Evolutionary conservation across 1,140 invertebrate genomes (phyloP), one percentile per base, ranked within the genome.

Genomic region (Pseudoatta argentina): DNA sequence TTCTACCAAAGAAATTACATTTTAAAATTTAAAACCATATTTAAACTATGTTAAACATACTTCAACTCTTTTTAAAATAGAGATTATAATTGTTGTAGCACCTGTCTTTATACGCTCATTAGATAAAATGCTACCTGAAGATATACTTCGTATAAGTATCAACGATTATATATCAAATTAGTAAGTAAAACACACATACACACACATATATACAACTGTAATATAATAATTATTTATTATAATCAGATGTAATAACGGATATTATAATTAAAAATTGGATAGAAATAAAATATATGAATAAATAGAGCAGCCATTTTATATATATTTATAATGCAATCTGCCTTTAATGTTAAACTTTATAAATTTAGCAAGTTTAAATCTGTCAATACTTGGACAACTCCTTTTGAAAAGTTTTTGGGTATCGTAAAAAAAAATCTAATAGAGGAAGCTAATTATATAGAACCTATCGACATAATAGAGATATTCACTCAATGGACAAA

Each of bases 401-500:
- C 34, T 24, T 2, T 21, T 10, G 34, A 44, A 24, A 6, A 34
- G 8, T 63, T n/a, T 24, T 27, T 44, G 1, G 12, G 14, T 51
- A 3, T 8, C 71, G 2, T 44, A 44, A 16, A 30, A 8, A 27
- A 12, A 2, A 92, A 71, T 0, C 0, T 14, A 18, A 39, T 48
- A 24, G 12, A 3, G 6, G 39, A 0, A 44, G 0, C 39, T 44
- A 44, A 44, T 34, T 34, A 34, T 44, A 44, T 1, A 44, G 39
- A 44, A 44, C 7, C 10, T 44, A 44, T 10, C 0, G 8, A 44
- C 10, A 2, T 44, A 44, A 44, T 3, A 10, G 3, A 10, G 39
- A 44, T 44, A 44, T 96, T 97, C 94, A 96, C 96, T 75, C 96
- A 97, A 0, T 98, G 97, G 97, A 96, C 96, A 0, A 93, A 97